A percentile compares a stretch with the other conserved stretches of the same genome.
phyloP scores from a whole-genome alignment of 2,797 vertebrate species.

The Apogon talboti region DNA sequence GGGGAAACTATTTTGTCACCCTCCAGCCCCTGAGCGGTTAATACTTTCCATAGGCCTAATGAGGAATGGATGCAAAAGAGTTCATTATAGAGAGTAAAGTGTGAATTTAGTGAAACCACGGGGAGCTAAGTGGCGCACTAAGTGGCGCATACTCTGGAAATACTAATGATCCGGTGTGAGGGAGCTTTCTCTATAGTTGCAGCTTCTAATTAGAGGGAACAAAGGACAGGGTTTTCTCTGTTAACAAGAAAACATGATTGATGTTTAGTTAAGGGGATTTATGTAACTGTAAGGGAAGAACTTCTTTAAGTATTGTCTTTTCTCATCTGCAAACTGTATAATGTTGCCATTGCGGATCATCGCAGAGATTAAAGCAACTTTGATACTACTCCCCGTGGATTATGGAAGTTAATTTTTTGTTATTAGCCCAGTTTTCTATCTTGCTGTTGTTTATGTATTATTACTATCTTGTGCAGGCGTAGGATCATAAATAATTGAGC shows the following conservation, averaged over 20 bases:
- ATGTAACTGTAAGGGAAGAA: neutral
- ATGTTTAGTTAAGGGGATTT: constrained; percentile 27
- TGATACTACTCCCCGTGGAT: constrained; percentile 12
- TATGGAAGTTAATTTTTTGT: constrained; percentile 1
- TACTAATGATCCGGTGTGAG: constrained; percentile 60
- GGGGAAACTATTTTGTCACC: constrained; percentile 40
- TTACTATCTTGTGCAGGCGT: constrained; percentile 51
- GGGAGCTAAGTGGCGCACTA: constrained; percentile 59
- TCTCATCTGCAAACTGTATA: neutral
- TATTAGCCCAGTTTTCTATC: constrained; percentile 22
- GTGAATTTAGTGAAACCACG: constrained; percentile 70
- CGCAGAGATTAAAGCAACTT: constrained; percentile 7
- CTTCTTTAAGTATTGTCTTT: neutral
- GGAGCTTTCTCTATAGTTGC: no score
- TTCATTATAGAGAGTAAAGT: constrained; percentile 71
- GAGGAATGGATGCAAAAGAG: constrained; percentile 60
- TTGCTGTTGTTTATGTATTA: constrained; percentile 14
- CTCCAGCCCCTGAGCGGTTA: constrained; percentile 28
- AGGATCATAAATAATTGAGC: constrained; percentile 60
- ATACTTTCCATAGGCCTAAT: constrained; percentile 57
- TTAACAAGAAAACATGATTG: constrained; percentile 34
- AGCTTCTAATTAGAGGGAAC: constrained; percentile 56
- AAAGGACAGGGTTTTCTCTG: constrained; percentile 32
- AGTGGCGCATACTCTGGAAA: constrained; percentile 48
- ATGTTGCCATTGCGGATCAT: constrained; percentile 1